Evolutionary conservation across 2,113 vertebrate species (phyloP).

Genomic region (Anthoscopus minutus): DNA sequence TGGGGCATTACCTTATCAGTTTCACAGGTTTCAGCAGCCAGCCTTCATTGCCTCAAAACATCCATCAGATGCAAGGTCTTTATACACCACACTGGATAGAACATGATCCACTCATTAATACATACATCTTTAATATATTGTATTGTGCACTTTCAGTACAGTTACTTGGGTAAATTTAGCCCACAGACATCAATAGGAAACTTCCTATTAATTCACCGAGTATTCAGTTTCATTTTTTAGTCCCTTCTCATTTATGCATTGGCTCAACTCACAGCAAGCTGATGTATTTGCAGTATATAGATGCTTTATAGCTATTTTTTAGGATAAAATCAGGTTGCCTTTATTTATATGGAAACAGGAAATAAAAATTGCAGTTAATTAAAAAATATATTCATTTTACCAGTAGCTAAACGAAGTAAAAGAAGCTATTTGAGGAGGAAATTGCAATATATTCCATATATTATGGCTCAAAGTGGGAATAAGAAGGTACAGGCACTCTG

Average conservation of each 20-base stretch:
- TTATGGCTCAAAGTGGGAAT: not conserved
- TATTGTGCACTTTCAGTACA: not conserved
- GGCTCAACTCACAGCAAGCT: not conserved
- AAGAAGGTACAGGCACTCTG: not conserved
- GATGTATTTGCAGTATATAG: not conserved
- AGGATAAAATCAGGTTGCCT: not conserved
- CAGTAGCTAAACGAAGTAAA: not conserved
- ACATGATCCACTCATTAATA: not conserved
- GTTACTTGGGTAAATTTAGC: not conserved
- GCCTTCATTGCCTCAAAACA: not conserved
- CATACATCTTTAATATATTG: not conserved
- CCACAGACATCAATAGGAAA: not conserved
- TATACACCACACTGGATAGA: not conserved
- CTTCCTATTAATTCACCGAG: not conserved
- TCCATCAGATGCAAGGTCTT: not conserved
- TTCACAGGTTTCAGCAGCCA: not conserved
- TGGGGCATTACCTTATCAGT: not conserved
- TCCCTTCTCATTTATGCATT: not conserved
- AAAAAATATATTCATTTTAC: not conserved
- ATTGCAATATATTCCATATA: not conserved
- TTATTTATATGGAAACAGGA: not conserved
- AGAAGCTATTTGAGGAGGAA: not conserved
- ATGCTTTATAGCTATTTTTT: not conserved
- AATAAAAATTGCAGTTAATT: not conserved
- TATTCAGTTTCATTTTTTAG: not conserved